A percentile compares a stretch with the other conserved stretches of the same genome.
These are phyloP conservation scores for Corythornis madagascariensis DNA, from an alignment of 2,113 vertebrate genomes.

Conservation along the genomic window DNA sequence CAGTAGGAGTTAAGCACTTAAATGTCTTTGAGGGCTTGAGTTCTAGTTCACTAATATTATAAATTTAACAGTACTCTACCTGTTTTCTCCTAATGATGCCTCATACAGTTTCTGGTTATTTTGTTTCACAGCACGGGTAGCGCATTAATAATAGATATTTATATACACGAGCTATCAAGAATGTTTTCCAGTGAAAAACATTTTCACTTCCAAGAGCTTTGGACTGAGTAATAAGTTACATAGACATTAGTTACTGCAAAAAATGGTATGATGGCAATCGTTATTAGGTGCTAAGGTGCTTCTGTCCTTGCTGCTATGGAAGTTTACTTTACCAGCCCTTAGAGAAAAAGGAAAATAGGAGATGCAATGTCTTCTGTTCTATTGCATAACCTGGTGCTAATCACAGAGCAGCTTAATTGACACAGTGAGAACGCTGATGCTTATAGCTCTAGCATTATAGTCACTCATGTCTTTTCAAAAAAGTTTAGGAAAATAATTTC, in stretches of 20 bases:
- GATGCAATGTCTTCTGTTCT: neutral
- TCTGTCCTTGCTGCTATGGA: neutral
- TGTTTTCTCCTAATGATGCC: neutral
- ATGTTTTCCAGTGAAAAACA: neutral
- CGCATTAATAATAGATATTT: neutral
- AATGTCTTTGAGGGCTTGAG: neutral
- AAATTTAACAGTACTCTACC: neutral
- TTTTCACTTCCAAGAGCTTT: neutral
- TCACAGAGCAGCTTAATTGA: conserved; percentile 21
- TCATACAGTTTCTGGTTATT: neutral
- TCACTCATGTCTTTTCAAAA: neutral
- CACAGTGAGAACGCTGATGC: conserved; percentile 14
- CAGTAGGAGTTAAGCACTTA: neutral
- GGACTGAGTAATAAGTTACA: neutral
- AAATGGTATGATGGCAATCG: neutral
- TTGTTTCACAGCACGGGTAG: neutral
- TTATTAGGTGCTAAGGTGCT: neutral
- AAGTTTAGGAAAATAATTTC: neutral
- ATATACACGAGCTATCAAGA: neutral
- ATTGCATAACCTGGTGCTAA: conserved; percentile 5
- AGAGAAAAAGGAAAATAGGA: neutral
- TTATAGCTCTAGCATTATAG: neutral
- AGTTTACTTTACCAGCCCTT: neutral
- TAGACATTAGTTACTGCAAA: neutral
- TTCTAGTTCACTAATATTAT: neutral